Percentiles rank a stretch among this genome's conserved stretches.
Conservation (phyloP, 2,888 invertebrate genomes). For the Pilophorus perplexus region DNA sequence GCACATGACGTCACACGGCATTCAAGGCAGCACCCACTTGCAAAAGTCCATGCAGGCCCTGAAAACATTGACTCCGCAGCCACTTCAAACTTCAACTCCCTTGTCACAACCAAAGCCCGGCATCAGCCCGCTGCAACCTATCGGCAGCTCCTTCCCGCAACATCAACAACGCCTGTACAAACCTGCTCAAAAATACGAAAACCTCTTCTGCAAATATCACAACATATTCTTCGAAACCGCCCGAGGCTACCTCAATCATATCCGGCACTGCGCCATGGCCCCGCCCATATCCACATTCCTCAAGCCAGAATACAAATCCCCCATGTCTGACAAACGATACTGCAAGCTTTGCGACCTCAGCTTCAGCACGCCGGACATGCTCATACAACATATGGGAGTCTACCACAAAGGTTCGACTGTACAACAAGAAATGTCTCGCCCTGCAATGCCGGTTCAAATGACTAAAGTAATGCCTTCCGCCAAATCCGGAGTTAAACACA, state of each 20-base stretch:
- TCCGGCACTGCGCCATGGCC: slow-evolving; percentile 20
- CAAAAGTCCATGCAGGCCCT: too few relatives aligned
- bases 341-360: slow-evolving; percentile 36
- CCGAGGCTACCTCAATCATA: slow-evolving; percentile 34
- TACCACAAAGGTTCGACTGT: slow-evolving; percentile 31
- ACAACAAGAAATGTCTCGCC: slow-evolving; percentile 8
- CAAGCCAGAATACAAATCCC: neutral
- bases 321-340: neutral
- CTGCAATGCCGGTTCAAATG: neutral
- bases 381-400: slow-evolving; percentile 29
- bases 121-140: neutral
- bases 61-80: neutral
- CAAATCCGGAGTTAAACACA: slow-evolving; percentile 7
- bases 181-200: slow-evolving; percentile 7
- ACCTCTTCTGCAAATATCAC: slow-evolving; percentile 28
- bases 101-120: neutral
- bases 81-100: neutral
- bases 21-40: too few relatives aligned
- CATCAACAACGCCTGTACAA: neutral
- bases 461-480: slow-evolving; percentile 21
- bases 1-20: slow-evolving; percentile 44
- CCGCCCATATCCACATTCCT: slow-evolving; percentile 20
- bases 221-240: slow-evolving; percentile 28
- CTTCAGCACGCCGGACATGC: slow-evolving; percentile 29
- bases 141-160: neutral